Base-by-base conservation (phyloP, 2,888 invertebrate species). In the Trachelus iudaicus region DNA sequence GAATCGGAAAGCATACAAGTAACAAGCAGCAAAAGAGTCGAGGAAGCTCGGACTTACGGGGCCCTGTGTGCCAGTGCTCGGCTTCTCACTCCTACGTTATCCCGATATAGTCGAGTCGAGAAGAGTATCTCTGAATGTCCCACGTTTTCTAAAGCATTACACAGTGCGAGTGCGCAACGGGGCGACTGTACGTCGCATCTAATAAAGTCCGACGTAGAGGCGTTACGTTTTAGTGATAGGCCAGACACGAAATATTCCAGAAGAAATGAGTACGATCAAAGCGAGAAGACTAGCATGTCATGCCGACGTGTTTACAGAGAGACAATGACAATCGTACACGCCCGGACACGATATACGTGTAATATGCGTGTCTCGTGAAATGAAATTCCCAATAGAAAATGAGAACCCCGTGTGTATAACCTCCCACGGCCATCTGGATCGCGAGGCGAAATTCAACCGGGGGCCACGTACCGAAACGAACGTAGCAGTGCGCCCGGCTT, bases 401-500 rank as follows among this genome's bases (percentile, higher is more conserved):
- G 76, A 71, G 34, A 76, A 69, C 68, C 68, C 69, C 34, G 35
- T 40, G 35, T 40, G 40, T 40, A 76, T 40, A 76, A 76, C 69
- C 76, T 69, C 68, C 69, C 34, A 69, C 35, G n/a, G 69, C 40
- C 23, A 76, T 71, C 73, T 68, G 75, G 77, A 75, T 71, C 75
- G 69, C 69, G 73, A 69, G 40, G 75, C 76, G 77, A 75, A 76
- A 74, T 73, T 73, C 79, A 69, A 73, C 68, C 79, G 73, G 78
- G 78, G 73, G 83, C 81, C 82, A 81, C 79, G 82, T 82, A 83
- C 81, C 84, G 83, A 82, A 84, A 79, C 80, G 81, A 79, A 80
- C 82, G n/a, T 71, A 40, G 68, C 69, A 35, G 84, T 82, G 83
- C 83, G 86, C 83, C 81, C 83, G 82, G 85, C 86, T 87, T 86